Evolutionary conservation across 2,888 invertebrate genomes (phyloP), one percentile per base, ranked within the genome.

Genomic region (Parnassius mnemosyne): DNA sequence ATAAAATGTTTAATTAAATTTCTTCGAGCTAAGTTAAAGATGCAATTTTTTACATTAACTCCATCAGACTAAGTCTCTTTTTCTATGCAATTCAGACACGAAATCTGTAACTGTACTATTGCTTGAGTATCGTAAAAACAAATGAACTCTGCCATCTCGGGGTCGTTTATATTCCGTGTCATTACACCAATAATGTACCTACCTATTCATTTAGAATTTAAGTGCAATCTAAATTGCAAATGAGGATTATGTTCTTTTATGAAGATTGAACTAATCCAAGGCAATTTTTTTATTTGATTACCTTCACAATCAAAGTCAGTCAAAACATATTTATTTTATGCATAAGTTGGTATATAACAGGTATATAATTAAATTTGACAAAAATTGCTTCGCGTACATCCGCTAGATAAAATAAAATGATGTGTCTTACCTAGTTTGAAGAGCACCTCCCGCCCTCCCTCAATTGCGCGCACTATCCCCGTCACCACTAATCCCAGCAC

Each of bases 141-240:
- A 74, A 72, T 68, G 71, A 71, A 68, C 60, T 53, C 57, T n/a
- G 20, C 51, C 49, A 51, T 56, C 56, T 59, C 43, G 10, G 49
- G n/a, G 49, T 49, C 49, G 55, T 55, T 71, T 66, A 58, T 67
- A 66, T 71, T 71, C 63, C 63, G 50, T 54, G 53, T 69, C 72
- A 74, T 73, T 69, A 68, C 53, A 57, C 58, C 70, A 71, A 74
- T 74, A 69, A 68, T 69, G 66, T 65, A n/a, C n/a, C n/a, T n/a
- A n/a, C n/a, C n/a, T n/a, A 65, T 68, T 67, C 67, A 67, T 68
- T 71, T 60, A 51, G 59, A 67, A 46, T 67, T 60, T 60, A 55
- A 59, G 65, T 54, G 50, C 12, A n/a, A 12, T 57, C 60, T 66
- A 52, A 59, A 67, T 66, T 64, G 60, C 58, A 56, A 64, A 60